Evolutionary conservation across 2,113 vertebrate genomes (phyloP).

Genomic region (Pomatostomus ruficeps): DNA sequence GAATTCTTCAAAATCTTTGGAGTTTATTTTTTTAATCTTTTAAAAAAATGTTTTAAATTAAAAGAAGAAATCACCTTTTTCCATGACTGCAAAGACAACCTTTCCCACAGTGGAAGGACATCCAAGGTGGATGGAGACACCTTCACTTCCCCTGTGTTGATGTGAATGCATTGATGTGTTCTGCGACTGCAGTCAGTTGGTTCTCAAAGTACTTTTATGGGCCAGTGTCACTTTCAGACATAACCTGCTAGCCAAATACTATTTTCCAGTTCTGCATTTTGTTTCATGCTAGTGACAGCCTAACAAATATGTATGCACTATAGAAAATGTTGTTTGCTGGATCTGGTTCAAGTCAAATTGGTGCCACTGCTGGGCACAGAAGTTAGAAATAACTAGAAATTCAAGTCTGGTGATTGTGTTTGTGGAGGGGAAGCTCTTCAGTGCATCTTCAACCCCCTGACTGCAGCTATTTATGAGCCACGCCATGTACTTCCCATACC

Average conservation of each 20-base stretch:
- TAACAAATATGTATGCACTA: not conserved
- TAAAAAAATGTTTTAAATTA: not conserved
- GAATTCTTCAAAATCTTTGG: not conserved
- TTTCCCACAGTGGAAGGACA: not conserved
- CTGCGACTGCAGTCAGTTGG: not conserved
- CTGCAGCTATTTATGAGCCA: not conserved
- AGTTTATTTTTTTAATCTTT: not conserved
- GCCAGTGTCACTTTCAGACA: not conserved
- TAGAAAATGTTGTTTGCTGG: not conserved
- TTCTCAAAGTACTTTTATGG: not conserved
- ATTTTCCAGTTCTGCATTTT: not conserved
- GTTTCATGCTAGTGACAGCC: not conserved
- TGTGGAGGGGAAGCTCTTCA: not conserved
- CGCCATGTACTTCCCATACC: not conserved
- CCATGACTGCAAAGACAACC: not conserved
- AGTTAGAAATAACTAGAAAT: not conserved
- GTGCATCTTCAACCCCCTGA: not conserved
- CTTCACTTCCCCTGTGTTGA: not conserved
- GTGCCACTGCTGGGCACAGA: not conserved
- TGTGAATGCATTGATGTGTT: not conserved
- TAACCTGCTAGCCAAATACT: not conserved
- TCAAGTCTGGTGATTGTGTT: not conserved
- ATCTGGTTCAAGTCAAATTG: not conserved
- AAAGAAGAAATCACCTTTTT: not conserved
- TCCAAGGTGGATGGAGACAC: not conserved